Conservation (phyloP, 2,888 invertebrate genomes). For the Xestoiulus laeticollis region DNA sequence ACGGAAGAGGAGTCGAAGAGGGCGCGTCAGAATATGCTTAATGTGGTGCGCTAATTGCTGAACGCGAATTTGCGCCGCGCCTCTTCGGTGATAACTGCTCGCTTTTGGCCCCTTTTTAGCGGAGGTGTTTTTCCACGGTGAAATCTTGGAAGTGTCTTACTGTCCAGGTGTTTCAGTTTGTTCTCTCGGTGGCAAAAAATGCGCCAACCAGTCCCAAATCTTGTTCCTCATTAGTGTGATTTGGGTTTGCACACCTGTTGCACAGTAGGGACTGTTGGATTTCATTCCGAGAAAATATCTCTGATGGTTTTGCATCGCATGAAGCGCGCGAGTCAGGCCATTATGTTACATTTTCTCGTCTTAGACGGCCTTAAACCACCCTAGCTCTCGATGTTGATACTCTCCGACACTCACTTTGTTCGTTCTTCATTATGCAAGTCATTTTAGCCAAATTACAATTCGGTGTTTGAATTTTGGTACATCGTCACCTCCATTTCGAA, state of each 20-base stretch:
- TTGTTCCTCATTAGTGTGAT: constrained; percentile 37
- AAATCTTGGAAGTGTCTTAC: constrained; percentile 25
- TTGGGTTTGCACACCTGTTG: constrained; percentile 37
- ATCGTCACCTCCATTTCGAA: constrained; percentile 7
- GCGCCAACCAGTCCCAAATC: constrained; percentile 15
- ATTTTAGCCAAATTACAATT: constrained; percentile 5
- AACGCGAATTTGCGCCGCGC: background rate
- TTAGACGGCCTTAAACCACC: constrained; percentile 33
- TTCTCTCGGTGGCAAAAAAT: constrained; percentile 6
- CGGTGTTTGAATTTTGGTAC: constrained; percentile 34
- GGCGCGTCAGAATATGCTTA: constrained; percentile 76
- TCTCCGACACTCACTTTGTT: constrained; percentile 37
- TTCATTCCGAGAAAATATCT: constrained; percentile 37
- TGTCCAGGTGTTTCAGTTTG: constrained; percentile 28
- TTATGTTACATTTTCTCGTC: constrained; percentile 27
- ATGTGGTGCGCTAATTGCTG: constrained; percentile 55
- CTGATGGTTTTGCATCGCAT: constrained; percentile 23
- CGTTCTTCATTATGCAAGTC: constrained; percentile 34
- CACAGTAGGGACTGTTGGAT: constrained; percentile 37
- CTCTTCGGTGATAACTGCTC: constrained; percentile 25
- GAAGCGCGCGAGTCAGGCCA: constrained; percentile 10
- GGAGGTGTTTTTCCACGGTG: constrained; percentile 9
- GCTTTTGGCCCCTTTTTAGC: background rate
- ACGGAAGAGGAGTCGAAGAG: constrained; percentile 95
- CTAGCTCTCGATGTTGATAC: constrained; percentile 35